Conservation (phyloP, 2,113 vertebrate genomes). For the Microcebus lehilahytsara region DNA sequence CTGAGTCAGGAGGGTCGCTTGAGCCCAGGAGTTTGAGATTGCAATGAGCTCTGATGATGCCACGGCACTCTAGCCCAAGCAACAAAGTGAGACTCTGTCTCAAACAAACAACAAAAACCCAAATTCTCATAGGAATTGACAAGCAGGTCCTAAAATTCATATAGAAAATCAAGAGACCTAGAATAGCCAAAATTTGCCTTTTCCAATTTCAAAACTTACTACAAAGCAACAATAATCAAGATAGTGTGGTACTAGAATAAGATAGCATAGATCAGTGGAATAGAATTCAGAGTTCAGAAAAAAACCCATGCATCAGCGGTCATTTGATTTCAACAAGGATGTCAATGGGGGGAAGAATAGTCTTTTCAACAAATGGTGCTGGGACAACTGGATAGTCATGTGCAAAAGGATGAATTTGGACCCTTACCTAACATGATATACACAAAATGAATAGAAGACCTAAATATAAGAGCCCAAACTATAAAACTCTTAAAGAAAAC, state of each 20-base stretch:
- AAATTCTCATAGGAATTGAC: background rate
- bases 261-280: background rate
- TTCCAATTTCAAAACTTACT: background rate
- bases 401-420: background rate
- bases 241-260: background rate
- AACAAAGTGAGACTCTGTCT: too few species aligned
- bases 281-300: background rate
- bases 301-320: background rate
- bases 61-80: too few species aligned
- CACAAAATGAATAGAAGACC: background rate
- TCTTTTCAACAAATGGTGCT: background rate
- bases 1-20: too few species aligned
- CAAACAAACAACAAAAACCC: too few species aligned
- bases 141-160: background rate
- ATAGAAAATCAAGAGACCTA: background rate
- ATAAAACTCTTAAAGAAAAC: too few species aligned
- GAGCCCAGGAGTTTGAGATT: too few species aligned
- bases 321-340: background rate
- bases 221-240: background rate
- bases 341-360: background rate
- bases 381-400: background rate
- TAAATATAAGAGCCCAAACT: too few species aligned
- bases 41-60: too few species aligned
- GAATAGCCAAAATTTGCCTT: background rate
- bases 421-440: background rate